A percentile compares a stretch with the other conserved stretches of the same genome.
These are phyloP conservation scores for Macrophya annulata DNA, from an alignment of 2,888 invertebrate species.

Conservation along the genomic window DNA sequence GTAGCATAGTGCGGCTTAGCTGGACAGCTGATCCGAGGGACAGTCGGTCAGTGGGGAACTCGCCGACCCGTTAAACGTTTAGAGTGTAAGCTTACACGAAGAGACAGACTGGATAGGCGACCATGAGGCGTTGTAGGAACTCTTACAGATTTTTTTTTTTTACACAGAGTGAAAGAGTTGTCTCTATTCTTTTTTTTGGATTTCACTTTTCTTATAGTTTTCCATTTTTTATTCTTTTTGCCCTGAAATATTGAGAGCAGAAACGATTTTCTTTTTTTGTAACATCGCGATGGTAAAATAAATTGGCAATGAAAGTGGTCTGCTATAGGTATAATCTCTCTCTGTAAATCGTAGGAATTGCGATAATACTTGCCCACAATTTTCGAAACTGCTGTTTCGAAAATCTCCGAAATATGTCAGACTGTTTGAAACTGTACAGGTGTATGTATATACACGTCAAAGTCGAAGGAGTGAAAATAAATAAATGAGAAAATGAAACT, in stretches of 20 bases:
- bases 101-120: neutral
- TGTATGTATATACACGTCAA: no score
- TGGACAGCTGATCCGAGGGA: conserved; percentile 47
- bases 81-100: conserved; percentile 29
- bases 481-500: neutral
- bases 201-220: neutral
- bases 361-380: neutral
- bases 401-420: neutral
- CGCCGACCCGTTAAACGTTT: conserved; percentile 48
- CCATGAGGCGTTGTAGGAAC: conserved; percentile 25
- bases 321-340: neutral
- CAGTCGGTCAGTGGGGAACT: conserved; percentile 53
- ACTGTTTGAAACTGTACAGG: neutral
- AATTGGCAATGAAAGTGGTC: neutral
- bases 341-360: no score
- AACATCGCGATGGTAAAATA: neutral
- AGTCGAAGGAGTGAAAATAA: neutral
- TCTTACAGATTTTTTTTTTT: neutral
- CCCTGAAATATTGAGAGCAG: no score
- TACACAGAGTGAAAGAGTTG: neutral
- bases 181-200: neutral
- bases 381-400: neutral
- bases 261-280: neutral
- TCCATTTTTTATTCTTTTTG: neutral
- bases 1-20: conserved; percentile 25